phyloP scores from a whole-genome alignment of 2,797 vertebrate species.

The Sebastes itinus region DNA sequence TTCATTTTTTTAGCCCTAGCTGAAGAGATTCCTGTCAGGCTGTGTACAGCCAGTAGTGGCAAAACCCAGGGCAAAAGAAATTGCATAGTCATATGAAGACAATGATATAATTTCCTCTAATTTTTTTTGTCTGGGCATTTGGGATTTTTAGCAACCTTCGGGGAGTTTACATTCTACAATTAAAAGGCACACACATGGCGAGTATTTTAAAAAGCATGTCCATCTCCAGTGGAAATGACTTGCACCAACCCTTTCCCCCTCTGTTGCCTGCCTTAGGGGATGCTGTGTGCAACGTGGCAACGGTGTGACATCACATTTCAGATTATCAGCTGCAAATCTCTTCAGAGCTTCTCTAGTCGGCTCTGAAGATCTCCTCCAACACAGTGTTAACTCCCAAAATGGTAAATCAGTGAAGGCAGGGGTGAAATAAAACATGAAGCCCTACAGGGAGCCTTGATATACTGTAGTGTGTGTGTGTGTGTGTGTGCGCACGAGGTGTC shows the following conservation, averaged over 20 bases:
- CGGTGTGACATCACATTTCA: slow-evolving; percentile 29
- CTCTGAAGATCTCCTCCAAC: slow-evolving; percentile 9
- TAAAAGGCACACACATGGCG: background rate
- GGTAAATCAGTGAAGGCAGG: background rate
- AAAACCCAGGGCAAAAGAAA: background rate
- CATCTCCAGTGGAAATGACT: background rate
- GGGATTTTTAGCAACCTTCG: background rate
- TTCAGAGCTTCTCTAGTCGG: background rate
- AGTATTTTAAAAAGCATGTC: background rate
- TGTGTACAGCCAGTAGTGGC: background rate
- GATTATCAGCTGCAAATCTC: background rate
- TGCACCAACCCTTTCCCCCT: background rate
- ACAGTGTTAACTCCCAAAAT: slow-evolving; percentile 8
- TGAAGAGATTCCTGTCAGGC: background rate
- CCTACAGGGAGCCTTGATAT: background rate
- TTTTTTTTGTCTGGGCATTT: background rate
- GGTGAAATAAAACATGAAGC: slow-evolving; percentile 12
- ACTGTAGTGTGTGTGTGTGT: background rate
- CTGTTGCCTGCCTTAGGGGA: background rate
- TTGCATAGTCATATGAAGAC: background rate
- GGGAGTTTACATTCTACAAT: background rate
- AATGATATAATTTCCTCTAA: background rate
- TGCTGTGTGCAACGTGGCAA: background rate
- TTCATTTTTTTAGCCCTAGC: background rate
- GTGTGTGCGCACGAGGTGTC: slow-evolving; percentile 24